These are phyloP conservation scores for Drosophila cardini DNA, from an alignment of 1,140 invertebrate species.

Conservation along the genomic window DNA sequence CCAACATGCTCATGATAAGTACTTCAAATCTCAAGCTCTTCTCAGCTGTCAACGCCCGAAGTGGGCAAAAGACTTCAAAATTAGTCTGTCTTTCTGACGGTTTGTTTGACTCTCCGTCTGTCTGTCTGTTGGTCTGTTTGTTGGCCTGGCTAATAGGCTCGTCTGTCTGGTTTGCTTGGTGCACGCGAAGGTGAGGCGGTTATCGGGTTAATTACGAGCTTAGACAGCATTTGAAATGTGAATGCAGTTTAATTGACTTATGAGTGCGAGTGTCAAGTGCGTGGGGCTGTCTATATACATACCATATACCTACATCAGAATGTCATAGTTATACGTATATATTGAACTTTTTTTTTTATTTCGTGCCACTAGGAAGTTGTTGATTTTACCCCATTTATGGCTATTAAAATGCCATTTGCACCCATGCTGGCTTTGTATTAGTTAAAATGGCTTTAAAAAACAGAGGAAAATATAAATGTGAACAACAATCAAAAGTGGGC, in stretches of 20 bases:
- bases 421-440: not conserved
- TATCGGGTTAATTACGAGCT: constrained; percentile 31
- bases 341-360: not conserved
- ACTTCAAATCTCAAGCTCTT: not conserved
- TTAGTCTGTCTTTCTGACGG: constrained; percentile 7
- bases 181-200: constrained; percentile 39
- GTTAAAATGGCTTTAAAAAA: not conserved
- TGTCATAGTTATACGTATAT: not conserved
- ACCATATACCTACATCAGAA: constrained; percentile 16
- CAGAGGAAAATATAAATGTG: not conserved
- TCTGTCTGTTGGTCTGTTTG: constrained; percentile 1
- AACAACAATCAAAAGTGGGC: not conserved
- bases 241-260: constrained; percentile 18
- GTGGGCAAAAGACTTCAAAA: constrained; percentile 11
- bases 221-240: constrained; percentile 23
- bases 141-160: not conserved
- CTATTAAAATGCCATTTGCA: not conserved
- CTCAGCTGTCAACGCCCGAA: constrained; percentile 15
- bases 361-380: not conserved
- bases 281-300: constrained; percentile 16
- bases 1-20: not conserved
- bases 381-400: not conserved
- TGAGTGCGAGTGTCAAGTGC: constrained; percentile 35
- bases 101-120: not conserved
- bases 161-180: constrained; percentile 1